A percentile compares a stretch with the other conserved stretches of the same genome.
Evolutionary conservation across 2,888 invertebrate genomes (phyloP).

Genomic region (Dichetophora obliterata): DNA sequence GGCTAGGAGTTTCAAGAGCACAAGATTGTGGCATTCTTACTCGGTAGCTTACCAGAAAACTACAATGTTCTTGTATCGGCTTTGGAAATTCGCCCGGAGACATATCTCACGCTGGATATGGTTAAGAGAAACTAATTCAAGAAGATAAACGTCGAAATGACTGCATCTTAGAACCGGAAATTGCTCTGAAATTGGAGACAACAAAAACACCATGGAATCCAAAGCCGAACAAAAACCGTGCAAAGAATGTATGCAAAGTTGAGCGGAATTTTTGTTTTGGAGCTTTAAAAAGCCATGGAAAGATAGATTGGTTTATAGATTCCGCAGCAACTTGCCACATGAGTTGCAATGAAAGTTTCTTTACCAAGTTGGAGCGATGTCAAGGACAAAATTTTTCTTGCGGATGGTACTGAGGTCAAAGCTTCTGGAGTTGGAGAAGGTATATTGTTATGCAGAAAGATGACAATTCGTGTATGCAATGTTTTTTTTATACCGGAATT

Average conservation of each 20-base stretch:
- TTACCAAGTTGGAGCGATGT: not conserved
- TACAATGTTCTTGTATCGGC: slow-evolving; percentile 38
- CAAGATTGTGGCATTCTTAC: slow-evolving; percentile 33
- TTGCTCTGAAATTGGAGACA: slow-evolving; percentile 28
- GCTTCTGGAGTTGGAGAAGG: too few relatives aligned
- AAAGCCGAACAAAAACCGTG: slow-evolving; percentile 8
- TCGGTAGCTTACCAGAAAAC: slow-evolving; percentile 33
- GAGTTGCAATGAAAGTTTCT: slow-evolving; percentile 28
- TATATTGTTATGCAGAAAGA: too few relatives aligned
- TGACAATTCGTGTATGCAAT: too few relatives aligned
- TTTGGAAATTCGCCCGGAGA: slow-evolving; percentile 35
- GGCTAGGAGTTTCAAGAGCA: slow-evolving; percentile 25
- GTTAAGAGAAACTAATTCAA: slow-evolving; percentile 38
- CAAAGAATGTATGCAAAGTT: slow-evolving; percentile 10
- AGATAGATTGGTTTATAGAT: slow-evolving; percentile 30
- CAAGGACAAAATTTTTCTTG: not conserved
- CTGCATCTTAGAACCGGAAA: not conserved
- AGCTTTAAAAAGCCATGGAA: not conserved
- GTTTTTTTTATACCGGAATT: too few relatives aligned
- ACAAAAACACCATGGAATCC: not conserved
- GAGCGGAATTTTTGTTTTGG: slow-evolving; percentile 15
- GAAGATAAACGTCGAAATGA: slow-evolving; percentile 33
- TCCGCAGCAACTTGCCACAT: slow-evolving; percentile 30
- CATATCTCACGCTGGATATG: slow-evolving; percentile 30
- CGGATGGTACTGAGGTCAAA: not conserved